Percentiles rank a stretch among this genome's conserved stretches.
Evolutionary conservation across 2,888 invertebrate genomes (phyloP).

Genomic region (Plutella xylostella): DNA sequence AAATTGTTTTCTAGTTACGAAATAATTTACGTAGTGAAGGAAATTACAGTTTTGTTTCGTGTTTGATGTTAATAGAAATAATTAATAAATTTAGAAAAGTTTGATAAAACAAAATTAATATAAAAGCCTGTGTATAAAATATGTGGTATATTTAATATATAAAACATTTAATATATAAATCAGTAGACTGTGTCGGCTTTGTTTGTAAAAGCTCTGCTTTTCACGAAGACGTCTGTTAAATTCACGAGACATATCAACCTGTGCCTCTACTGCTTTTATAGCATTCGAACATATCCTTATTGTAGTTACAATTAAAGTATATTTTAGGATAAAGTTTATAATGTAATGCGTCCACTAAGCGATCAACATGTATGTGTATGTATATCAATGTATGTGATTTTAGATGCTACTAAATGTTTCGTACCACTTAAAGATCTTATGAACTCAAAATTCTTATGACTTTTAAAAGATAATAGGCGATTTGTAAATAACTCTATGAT

Average conservation of each 20-base stretch:
- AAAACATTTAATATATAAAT: slow-evolving; percentile 10
- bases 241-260: slow-evolving; percentile 65
- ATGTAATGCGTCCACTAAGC: slow-evolving; percentile 50
- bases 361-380: slow-evolving; percentile 54
- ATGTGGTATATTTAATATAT: slow-evolving; percentile 6
- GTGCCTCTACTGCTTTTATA: slow-evolving; percentile 66
- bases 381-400: slow-evolving; percentile 55
- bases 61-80: slow-evolving; percentile 3
- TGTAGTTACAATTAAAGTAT: slow-evolving; percentile 59
- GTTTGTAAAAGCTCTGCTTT: slow-evolving; percentile 55
- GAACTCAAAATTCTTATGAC: slow-evolving; percentile 68
- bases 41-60: slow-evolving; percentile 6
- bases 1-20: not conserved
- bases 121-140: slow-evolving; percentile 20
- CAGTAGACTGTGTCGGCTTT: slow-evolving; percentile 41
- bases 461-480: slow-evolving; percentile 48
- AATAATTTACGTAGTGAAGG: not conserved
- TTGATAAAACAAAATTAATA: not conserved
- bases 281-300: slow-evolving; percentile 62
- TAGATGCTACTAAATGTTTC: slow-evolving; percentile 46
- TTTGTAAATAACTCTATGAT: not conserved
- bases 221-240: slow-evolving; percentile 32
- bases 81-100: not conserved
- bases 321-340: slow-evolving; percentile 22
- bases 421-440: slow-evolving; percentile 64